A percentile compares a stretch with the other conserved stretches of the same genome.
Evolutionary conservation across 1,140 invertebrate genomes (phyloP).

Genomic region (Schlechtendalia chinensis): DNA sequence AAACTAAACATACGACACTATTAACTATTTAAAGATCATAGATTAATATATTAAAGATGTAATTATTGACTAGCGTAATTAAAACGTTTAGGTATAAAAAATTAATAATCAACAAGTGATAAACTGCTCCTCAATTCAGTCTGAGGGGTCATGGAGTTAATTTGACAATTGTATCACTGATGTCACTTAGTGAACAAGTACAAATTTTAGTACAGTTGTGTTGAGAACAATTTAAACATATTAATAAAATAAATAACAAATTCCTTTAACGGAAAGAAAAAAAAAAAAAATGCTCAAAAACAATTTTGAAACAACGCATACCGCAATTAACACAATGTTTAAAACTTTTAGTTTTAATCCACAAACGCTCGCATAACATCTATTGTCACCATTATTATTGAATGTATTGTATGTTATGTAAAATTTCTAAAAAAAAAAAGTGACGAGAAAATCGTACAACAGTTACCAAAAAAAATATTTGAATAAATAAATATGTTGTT

Average conservation of each 20-base stretch:
- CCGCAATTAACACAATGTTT: neutral
- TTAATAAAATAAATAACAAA: slow-evolving; percentile 32
- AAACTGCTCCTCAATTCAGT: neutral
- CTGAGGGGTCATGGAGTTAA: neutral
- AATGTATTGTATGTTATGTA: no score
- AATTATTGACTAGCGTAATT: slow-evolving; percentile 34
- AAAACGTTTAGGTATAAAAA: neutral
- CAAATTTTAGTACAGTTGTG: neutral
- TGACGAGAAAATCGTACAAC: no score
- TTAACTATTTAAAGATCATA: slow-evolving; percentile 32
- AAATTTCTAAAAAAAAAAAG: no score
- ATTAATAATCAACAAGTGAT: neutral
- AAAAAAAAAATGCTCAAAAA: neutral
- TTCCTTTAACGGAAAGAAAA: neutral
- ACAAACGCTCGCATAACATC: neutral
- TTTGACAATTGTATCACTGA: neutral
- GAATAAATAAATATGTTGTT: neutral
- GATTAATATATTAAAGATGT: slow-evolving; percentile 32
- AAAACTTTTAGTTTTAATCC: neutral
- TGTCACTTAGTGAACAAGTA: neutral
- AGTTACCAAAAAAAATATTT: no score
- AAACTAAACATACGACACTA: neutral
- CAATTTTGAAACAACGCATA: neutral
- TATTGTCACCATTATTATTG: neutral
- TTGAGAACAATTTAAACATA: slow-evolving; percentile 4